Base-by-base conservation (phyloP, 1,140 invertebrate genomes). In the Leucophenga varia region DNA sequence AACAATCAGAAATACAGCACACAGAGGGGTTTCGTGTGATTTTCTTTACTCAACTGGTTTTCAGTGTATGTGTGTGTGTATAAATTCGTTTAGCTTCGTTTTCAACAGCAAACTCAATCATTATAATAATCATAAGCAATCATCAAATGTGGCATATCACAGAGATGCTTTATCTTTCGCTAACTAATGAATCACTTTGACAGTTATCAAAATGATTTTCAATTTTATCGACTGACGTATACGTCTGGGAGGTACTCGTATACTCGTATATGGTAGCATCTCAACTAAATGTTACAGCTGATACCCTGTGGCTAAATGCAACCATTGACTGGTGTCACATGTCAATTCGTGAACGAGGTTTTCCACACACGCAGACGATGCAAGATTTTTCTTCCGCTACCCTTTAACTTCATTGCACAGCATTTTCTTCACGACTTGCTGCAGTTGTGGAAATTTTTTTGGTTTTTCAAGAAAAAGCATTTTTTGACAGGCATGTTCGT, bases 321-420 rank as follows among this genome's bases (percentile, higher is more conserved):
- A 14, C 17, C 21, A 17, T 51, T 43, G 48, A 30, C 47, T 41
- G 61, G 56, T 65, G 63, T 67, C 63, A 65, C 63, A 65, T 65
- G 63, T 65, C 63, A 65, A 65, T 65, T 61, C 63, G 59, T 57
- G 57, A 43, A 48, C n/a, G n/a, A n/a, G n/a, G n/a, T n/a, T n/a
- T n/a, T n/a, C n/a, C n/a, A n/a, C n/a, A n/a, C n/a, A n/a, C n/a
- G n/a, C n/a, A 46, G 57, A 54, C 38, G 35, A 32, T 49, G 35
- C 40, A 46, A 20, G 17, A 16, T 58, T 34, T 16, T 14, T 20
- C 35, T 3, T 8, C 8, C 35, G 16, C 10, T 10, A 25, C 22
- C 3, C 12, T 19, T 37, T 16, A 14, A 25, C 22, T 25, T 13
- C 3, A 18, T 6, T 41, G 14, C 25, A 20, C 18, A 31, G 19